Base-by-base conservation (phyloP, 2,888 invertebrate species). In the Rotaria sp. region DNA sequence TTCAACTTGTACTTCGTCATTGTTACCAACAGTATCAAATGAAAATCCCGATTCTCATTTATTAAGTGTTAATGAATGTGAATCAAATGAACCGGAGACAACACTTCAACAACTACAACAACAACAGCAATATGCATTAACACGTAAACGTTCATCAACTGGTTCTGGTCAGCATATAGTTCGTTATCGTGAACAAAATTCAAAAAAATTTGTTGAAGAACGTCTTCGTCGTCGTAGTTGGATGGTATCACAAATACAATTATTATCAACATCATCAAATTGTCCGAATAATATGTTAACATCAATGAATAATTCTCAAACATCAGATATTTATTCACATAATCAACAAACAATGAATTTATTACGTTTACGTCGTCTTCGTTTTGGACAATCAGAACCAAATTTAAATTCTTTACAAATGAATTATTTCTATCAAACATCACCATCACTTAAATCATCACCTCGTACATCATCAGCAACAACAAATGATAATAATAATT, bases 121-220 rank as follows among this genome's bases (percentile, higher is more conserved):
- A 8, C 67, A 67, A 67, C 59, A 59, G n/a, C 30, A 30, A 30
- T 38, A 67, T 67, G 18, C 67, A 30, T 8, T 67, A 35, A 35
- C 45, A 45, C 80, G 80, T n/a, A 80, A 80, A 45, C 80, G 80
- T 80, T 80, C 80, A 45, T 80, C 80, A 45, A 80, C 80, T n/a
- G 80, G 80, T 26, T 67, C 67, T 2, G 80, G 80, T 80, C 80
- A 80, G 45, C 45, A 41, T n/a, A 24, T 80, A 80, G 45, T 45
- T 26, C 80, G 80, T 80, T 80, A 80, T 80, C 80, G 80, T 80
- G 80, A 80, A 45, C 67, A 67, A 67, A 67, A 67, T 67, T 24
- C 80, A 45, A 80, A 80, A n/a, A 41, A 80, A 41, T 45, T 45
- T 21, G 41, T n/a, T 45, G 45, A 80, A 45, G 80, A 80, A 80